These are phyloP conservation scores for Drosophila serrata DNA, from an alignment of 1,140 invertebrate species.

Conservation along the genomic window DNA sequence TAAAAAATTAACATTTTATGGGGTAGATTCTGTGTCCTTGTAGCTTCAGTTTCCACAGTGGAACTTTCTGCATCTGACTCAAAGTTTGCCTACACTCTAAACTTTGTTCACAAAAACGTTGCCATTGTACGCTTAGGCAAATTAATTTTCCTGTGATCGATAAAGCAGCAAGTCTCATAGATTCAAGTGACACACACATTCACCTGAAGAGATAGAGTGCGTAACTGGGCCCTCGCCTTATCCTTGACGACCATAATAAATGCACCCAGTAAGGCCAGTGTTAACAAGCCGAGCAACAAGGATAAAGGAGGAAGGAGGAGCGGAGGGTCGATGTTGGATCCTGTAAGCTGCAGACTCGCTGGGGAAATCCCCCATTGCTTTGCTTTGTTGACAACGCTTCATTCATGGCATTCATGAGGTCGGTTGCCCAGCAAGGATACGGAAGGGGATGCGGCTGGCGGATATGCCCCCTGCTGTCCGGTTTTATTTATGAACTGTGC, in stretches of 20 bases:
- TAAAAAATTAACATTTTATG: background rate
- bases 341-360: constrained; percentile 27
- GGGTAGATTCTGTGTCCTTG: background rate
- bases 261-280: constrained; percentile 22
- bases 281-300: constrained; percentile 65
- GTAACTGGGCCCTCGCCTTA: constrained; percentile 60
- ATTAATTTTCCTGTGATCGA: constrained; percentile 48
- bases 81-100: constrained; percentile 13
- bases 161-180: constrained; percentile 26
- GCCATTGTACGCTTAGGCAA: constrained; percentile 20
- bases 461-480: constrained; percentile 44
- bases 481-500: constrained; percentile 77
- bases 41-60: background rate
- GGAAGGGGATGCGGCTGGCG: background rate
- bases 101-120: constrained; percentile 18
- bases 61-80: background rate
- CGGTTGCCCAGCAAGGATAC: constrained; percentile 29
- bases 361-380: constrained; percentile 46
- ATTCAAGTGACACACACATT: constrained; percentile 29
- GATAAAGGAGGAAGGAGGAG: constrained; percentile 20
- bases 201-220: constrained; percentile 24
- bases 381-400: constrained; percentile 78
- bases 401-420: constrained; percentile 74
- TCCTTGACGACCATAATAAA: constrained; percentile 31
- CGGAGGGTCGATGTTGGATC: constrained; percentile 1